These are phyloP conservation scores for Tragelaphus buxtoni DNA, from an alignment of 2,113 vertebrate species.

Conservation along the genomic window DNA sequence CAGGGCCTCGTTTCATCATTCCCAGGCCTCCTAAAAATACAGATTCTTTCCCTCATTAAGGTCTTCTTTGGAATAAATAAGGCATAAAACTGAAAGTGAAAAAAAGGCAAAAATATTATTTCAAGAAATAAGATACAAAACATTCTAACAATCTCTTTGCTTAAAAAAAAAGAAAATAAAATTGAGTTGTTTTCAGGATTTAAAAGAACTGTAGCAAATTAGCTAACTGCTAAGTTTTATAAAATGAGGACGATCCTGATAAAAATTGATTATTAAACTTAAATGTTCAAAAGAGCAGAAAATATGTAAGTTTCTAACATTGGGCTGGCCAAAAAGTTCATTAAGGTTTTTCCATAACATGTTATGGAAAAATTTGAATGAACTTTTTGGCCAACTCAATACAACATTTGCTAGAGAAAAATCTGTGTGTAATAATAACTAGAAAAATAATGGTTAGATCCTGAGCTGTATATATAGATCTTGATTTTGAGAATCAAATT, in stretches of 20 bases:
- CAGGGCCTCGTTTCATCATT: neutral
- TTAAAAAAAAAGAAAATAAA: conserved; percentile 40
- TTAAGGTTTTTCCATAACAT: neutral
- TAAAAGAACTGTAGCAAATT: conserved; percentile 10
- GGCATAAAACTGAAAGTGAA: neutral
- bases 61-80: conserved; percentile 30
- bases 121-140: conserved; percentile 40
- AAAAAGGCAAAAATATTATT: neutral
- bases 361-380: neutral
- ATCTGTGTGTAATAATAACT: neutral
- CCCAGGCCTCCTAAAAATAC: neutral
- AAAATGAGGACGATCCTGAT: neutral
- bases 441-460: neutral
- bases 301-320: neutral
- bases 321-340: neutral
- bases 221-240: neutral
- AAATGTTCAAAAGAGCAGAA: neutral
- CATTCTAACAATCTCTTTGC: neutral
- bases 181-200: neutral
- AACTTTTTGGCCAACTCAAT: neutral
- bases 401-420: neutral
- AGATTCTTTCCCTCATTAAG: neutral
- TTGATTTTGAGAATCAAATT: neutral
- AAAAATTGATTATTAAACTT: neutral
- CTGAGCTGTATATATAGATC: neutral